Evolutionary conservation across 1,140 invertebrate genomes (phyloP), one percentile per base, ranked within the genome.

Genomic region (Hetaerina americana): DNA sequence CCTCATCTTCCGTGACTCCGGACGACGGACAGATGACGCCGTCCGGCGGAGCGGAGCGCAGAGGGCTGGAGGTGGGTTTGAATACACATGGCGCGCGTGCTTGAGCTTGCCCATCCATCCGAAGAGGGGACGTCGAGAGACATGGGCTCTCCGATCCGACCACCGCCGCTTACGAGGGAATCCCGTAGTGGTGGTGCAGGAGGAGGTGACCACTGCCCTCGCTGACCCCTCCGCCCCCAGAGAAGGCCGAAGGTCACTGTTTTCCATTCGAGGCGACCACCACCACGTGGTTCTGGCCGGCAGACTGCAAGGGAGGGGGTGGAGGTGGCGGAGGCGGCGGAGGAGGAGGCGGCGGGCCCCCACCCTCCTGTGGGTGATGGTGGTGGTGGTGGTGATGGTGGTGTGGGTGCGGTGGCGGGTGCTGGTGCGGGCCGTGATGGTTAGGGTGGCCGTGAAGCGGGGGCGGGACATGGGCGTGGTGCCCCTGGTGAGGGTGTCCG

Each of bases 221-320:
- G 15, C 67, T 28, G 2, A 73, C 26, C 26, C 86, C 85, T 75
- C 87, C 86, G 79, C 88, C 89, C 86, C 89, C 89, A 86, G 89
- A 89, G 87, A 90, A 90, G 75, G 87, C 86, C 86, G 86, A 86
- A 84, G 90, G 91, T 93, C 91, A 93, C 92, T 92, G 91, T 85
- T 91, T 85, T 68, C 87, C 87, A 78, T 90, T 90, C 27, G 75
- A 68, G 18, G 90, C 81, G 74, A 82, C 81, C 75, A 82, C 85
- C 67, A 87, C 85, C 74, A 85, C 84, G 76, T 85, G 84, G 80
- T 90, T 89, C 79, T 89, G 87, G n/a, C n/a, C n/a, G n/a, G n/a
- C n/a, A n/a, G n/a, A n/a, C n/a, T n/a, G n/a, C n/a, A n/a, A n/a
- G n/a, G n/a, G n/a, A n/a, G n/a, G n/a, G n/a, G n/a, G n/a, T 72